Evolutionary conservation across 2,113 vertebrate species (phyloP).

Genomic region (Vidua macroura): DNA sequence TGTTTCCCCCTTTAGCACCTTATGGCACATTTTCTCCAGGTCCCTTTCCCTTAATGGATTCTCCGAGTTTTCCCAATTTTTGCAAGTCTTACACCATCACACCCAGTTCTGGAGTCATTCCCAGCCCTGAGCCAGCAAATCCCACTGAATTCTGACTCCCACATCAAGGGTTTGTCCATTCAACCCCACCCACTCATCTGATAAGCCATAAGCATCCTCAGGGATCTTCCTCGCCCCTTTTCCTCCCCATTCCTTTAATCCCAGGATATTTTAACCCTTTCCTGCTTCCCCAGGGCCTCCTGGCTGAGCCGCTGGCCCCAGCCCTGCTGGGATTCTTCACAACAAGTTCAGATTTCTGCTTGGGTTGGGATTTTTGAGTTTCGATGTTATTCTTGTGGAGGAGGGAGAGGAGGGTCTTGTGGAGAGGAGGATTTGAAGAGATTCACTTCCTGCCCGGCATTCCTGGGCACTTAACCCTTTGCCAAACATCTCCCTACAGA

Average conservation of each 20-base stretch:
- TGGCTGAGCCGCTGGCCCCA: accelerated
- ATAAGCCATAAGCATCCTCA: not conserved
- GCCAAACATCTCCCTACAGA: not conserved
- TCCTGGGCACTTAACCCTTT: not conserved
- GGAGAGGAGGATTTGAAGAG: not conserved
- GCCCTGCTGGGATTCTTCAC: not conserved
- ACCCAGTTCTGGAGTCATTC: accelerated
- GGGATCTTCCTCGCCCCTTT: not conserved
- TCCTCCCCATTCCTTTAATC: not conserved
- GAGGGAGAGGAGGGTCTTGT: not conserved
- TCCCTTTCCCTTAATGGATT: accelerated
- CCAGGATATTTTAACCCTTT: not conserved
- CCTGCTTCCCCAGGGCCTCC: not conserved
- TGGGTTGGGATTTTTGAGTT: not conserved
- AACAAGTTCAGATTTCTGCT: not conserved
- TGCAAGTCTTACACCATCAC: accelerated
- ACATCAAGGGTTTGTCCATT: accelerated
- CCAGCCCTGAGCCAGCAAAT: not conserved
- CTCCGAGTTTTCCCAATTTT: not conserved
- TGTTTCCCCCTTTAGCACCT: not conserved
- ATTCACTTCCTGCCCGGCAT: not conserved
- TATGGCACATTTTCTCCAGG: accelerated
- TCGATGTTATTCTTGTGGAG: not conserved
- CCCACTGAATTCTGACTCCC: not conserved
- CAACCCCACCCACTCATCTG: not conserved